A percentile compares a stretch with the other conserved stretches of the same genome.
These are phyloP conservation scores for Cricetomys ansorgei DNA, from an alignment of 2,113 vertebrate genomes.

Conservation along the genomic window DNA sequence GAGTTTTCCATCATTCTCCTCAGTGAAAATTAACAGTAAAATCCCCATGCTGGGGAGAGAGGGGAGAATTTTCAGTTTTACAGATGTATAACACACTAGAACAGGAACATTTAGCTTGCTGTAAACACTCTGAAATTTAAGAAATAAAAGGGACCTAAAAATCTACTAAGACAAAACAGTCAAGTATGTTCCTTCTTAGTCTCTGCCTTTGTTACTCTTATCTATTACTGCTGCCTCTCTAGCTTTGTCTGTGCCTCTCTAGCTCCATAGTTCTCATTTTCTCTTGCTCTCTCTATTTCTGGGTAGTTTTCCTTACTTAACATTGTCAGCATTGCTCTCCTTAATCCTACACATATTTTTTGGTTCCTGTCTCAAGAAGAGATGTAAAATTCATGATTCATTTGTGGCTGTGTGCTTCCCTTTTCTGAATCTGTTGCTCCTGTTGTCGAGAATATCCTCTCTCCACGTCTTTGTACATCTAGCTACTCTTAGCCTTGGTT, in stretches of 20 bases:
- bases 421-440: not conserved
- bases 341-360: slow-evolving; percentile 29
- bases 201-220: not conserved
- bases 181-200: not conserved
- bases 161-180: not conserved
- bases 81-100: not conserved
- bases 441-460: not conserved
- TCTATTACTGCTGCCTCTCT: not conserved
- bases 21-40: slow-evolving; percentile 34
- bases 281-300: not conserved
- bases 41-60: not conserved
- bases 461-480: not conserved
- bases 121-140: slow-evolving; percentile 34
- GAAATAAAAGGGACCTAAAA: slow-evolving; percentile 42
- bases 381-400: slow-evolving; percentile 5
- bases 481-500: not conserved
- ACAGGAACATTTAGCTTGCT: not conserved
- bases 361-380: slow-evolving; percentile 12
- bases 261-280: not conserved
- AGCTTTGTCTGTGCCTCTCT: not conserved
- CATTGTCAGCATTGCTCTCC: not conserved
- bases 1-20: not conserved
- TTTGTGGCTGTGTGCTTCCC: not conserved
- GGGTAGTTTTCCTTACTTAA: not conserved
- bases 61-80: not conserved